Conservation (phyloP, 2,113 vertebrate genomes). For the Triplophysa tibetana region DNA sequence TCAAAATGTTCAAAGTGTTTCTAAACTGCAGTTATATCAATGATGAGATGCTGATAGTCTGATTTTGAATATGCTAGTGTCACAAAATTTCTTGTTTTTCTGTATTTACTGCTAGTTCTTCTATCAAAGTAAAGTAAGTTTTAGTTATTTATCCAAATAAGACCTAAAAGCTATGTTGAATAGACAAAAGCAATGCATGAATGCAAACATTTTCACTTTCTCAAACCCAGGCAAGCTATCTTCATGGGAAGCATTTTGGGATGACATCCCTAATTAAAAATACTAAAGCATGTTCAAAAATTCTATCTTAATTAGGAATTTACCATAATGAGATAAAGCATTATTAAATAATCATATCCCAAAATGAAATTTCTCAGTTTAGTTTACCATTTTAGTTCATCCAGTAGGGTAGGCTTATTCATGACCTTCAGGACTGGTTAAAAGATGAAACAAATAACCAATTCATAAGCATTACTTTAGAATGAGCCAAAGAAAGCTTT, state of each 20-base stretch:
- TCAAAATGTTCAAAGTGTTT: too few species aligned
- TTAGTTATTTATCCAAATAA: not conserved
- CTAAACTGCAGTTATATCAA: too few species aligned
- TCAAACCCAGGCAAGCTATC: not conserved
- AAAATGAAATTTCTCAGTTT: not conserved
- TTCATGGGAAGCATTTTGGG: not conserved
- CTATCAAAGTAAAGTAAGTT: not conserved
- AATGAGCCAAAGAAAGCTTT: not conserved
- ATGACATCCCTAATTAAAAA: not conserved
- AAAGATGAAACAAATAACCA: too few species aligned
- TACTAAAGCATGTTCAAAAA: not conserved
- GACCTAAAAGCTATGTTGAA: not conserved
- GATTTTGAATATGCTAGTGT: too few species aligned
- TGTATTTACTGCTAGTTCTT: not conserved
- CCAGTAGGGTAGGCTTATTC: not conserved
- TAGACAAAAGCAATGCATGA: not conserved
- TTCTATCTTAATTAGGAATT: not conserved
- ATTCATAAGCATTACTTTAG: too few species aligned
- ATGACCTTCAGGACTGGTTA: not conserved
- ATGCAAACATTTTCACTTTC: not conserved
- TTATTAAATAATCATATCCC: not conserved
- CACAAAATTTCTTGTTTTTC: not conserved
- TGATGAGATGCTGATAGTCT: too few species aligned
- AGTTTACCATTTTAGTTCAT: not conserved
- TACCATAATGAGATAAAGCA: not conserved